Evolutionary conservation across 2,888 invertebrate species (phyloP), one percentile per base, ranked within the genome.

Genomic region (Anorthoa munda): DNA sequence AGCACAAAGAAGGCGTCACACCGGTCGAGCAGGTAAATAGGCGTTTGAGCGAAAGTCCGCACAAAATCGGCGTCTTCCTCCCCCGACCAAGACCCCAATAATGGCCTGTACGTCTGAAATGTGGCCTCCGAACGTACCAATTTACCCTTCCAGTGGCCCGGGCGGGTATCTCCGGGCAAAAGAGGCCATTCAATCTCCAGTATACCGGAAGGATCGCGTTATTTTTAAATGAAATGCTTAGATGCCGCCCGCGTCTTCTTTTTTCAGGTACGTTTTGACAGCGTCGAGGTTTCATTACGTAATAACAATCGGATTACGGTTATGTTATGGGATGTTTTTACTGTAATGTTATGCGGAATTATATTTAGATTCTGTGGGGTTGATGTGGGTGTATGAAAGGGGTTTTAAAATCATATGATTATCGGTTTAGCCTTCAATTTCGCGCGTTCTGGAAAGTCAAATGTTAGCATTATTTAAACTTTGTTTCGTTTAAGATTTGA

Each of bases 201-300:
- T 87, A 85, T 87, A 85, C 85, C 86, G 89, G 87, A 88, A 90
- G 86, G 89, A 87, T 88, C 85, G 87, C 89, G 90, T 89, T 92
- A 91, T 91, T 93, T 93, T 92, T 91, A 91, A 93, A 92, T 90
- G 90, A 90, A 91, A 90, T 86, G 86, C 84, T 89, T 86, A 84
- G 85, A 86, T 89, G 87, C 87, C 80, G 86, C 79, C 66, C 78
- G 69, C 66, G 66, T 72, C 63, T 81, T 82, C 81, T 81, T 71
- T 83, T 68, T 73, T 65, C 80, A 87, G 82, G 87, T 87, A 72
- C 21, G 55, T 46, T 56, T 55, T 69, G 77, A 59, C 75, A 45
- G 58, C 46, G 64, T 55, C 26, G 66, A 70, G 72, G 66, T 81
- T 78, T 77, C 75, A 78, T 84, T 72, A 21, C 48, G 69, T 77